These are phyloP conservation scores for Echiichthys vipera DNA, from an alignment of 2,797 vertebrate species.

Conservation along the genomic window DNA sequence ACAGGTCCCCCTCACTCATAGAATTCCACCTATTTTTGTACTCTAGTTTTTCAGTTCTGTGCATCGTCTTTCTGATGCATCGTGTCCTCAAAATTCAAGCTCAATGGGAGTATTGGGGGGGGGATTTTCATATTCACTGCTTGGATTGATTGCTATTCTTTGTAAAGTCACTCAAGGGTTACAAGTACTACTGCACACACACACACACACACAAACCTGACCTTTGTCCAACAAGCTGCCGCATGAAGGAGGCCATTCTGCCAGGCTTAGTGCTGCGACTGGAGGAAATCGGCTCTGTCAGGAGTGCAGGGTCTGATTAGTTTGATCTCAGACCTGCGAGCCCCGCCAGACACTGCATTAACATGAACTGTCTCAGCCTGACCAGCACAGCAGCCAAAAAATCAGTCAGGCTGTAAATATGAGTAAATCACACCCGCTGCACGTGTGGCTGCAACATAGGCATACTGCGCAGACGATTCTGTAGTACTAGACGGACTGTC, in stretches of 20 bases:
- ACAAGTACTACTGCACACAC: slow-evolving; percentile 18
- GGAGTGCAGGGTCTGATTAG: slow-evolving; percentile 57
- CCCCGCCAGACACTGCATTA: slow-evolving; percentile 25
- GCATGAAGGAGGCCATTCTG: slow-evolving; percentile 74
- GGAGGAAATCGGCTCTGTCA: slow-evolving; percentile 70
- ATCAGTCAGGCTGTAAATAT: slow-evolving; percentile 24
- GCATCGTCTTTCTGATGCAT: too few species aligned
- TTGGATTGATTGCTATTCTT: neutral
- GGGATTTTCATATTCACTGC: neutral
- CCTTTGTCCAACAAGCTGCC: slow-evolving; percentile 73
- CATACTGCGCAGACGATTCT: too few species aligned
- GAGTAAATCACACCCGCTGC: too few species aligned
- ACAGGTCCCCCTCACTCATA: neutral
- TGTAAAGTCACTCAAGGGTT: slow-evolving; percentile 23
- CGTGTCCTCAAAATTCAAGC: neutral
- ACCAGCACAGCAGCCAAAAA: slow-evolving; percentile 22
- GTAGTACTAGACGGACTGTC: too few species aligned
- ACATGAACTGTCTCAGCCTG: slow-evolving; percentile 4
- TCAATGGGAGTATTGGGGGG: neutral
- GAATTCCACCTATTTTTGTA: neutral
- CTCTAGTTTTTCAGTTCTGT: neutral
- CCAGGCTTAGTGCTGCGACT: slow-evolving; percentile 55
- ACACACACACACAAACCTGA: slow-evolving; percentile 43
- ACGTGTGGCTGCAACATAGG: too few species aligned
- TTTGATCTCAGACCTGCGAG: slow-evolving; percentile 53